Base-by-base conservation (phyloP, 2,113 vertebrate species). In the Limnothrissa miodon region DNA sequence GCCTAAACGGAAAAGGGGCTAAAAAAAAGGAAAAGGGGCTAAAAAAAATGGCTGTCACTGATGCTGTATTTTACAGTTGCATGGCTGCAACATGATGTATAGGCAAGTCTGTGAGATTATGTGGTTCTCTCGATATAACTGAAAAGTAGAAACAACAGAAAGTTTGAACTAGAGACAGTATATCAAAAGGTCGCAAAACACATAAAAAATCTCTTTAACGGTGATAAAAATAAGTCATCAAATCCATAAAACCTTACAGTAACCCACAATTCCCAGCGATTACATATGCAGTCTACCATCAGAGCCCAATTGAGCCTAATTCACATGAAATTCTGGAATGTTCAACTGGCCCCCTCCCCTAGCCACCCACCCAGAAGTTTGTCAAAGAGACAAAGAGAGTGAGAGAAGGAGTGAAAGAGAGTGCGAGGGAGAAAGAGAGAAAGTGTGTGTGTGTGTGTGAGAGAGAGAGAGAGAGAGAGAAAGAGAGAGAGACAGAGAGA, bases 401-500 rank as follows among this genome's bases (percentile, higher is more conserved):
- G 48, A 53, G 19, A 21, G 19, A 53, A 11, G 8, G 48, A 53
- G 19, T 5, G 19, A 53, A 10, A 4, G 17, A 13, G 42, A 42
- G n/a, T n/a, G n/a, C n/a, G n/a, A n/a, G n/a, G n/a, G n/a, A n/a
- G n/a, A n/a, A 33, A 10, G 29, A 36, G 11, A 36, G 29, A 74
- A 33, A 74, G 25, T n/a, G n/a, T n/a, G n/a, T n/a, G n/a, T n/a
- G 6, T 33, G 25, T 70, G 62, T 10, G 25, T 70, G 11, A 29
- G 25, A 70, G 62, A 70, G n/a, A n/a, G n/a, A n/a, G n/a, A n/a
- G n/a, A n/a, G n/a, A n/a, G n/a, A n/a, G n/a, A n/a, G 56, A 62
- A n/a, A 62, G 86, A 25, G 90, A 92, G 91, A 91, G 90, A 89
- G 17, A 70, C 36, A 81, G 45, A 85, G 74, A 79, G 44, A 82